These are phyloP conservation scores for Yponomeuta sedellus DNA, from an alignment of 2,888 invertebrate species.

Conservation along the genomic window DNA sequence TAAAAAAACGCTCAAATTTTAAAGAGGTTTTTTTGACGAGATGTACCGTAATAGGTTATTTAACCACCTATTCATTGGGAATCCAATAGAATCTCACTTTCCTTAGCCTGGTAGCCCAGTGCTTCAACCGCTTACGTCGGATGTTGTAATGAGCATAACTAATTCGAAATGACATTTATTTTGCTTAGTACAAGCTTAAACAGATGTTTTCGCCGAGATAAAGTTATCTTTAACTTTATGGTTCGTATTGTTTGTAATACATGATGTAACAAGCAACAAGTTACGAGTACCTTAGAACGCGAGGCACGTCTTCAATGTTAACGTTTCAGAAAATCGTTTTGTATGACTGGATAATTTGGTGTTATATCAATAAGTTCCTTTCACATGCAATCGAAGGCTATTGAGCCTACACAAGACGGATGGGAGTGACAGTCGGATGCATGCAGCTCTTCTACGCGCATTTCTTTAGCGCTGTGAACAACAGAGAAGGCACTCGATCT, in stretches of 20 bases:
- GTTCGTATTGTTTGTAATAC: slow-evolving; percentile 13
- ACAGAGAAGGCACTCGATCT: slow-evolving; percentile 40
- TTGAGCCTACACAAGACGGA: slow-evolving; percentile 44
- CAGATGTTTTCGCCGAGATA: slow-evolving; percentile 55
- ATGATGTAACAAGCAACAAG: slow-evolving; percentile 14
- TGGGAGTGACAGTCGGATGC: slow-evolving; percentile 51
- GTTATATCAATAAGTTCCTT: slow-evolving; percentile 34
- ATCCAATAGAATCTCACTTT: slow-evolving; percentile 55
- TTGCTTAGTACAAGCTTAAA: slow-evolving; percentile 43
- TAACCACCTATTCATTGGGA: slow-evolving; percentile 38
- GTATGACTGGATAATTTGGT: slow-evolving; percentile 25
- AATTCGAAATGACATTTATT: slow-evolving; percentile 55
- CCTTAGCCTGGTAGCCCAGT: slow-evolving; percentile 49
- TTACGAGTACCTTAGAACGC: background rate
- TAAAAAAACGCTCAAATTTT: slow-evolving; percentile 62
- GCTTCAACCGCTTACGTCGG: slow-evolving; percentile 47
- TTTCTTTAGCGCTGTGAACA: slow-evolving; percentile 18
- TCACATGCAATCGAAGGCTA: slow-evolving; percentile 37
- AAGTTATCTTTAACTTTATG: slow-evolving; percentile 23
- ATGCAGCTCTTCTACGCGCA: slow-evolving; percentile 37
- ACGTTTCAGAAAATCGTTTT: slow-evolving; percentile 10
- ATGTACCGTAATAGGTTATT: slow-evolving; percentile 22
- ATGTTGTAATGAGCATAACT: slow-evolving; percentile 45
- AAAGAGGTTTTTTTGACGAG: slow-evolving; percentile 49
- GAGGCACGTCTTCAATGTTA: slow-evolving; percentile 14